Percentiles rank a stretch among this genome's conserved stretches.
Evolutionary conservation across 92 coral and sea anemone genomes (phyloP).

Genomic region (Paragorgia papillata): DNA sequence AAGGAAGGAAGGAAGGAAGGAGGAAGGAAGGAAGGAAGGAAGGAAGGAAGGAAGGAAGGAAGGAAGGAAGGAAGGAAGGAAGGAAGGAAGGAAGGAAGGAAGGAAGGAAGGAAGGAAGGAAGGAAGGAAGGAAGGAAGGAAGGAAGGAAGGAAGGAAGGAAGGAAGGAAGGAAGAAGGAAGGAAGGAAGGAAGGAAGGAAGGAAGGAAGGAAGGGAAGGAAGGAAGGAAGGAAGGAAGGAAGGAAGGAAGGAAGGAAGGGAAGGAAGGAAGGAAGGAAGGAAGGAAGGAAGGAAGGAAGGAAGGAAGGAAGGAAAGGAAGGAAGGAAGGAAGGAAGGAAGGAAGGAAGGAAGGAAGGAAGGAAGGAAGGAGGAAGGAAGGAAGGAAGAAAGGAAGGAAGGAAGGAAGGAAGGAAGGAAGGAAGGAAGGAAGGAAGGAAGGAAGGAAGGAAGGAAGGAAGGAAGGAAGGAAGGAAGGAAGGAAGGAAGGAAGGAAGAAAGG

Average conservation of each 20-base stretch:
- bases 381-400: background rate
- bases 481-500: background rate
- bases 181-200: background rate
- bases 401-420: no score
- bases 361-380: background rate
- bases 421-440: no score
- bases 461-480: slow-evolving; percentile 13
- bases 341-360: background rate
- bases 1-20: background rate
- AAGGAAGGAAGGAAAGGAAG: background rate
- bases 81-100: no score
- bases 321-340: background rate
- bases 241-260: background rate
- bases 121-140: background rate
- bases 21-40: slow-evolving; percentile 1
- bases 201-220: background rate
- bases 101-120: no score
- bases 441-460: slow-evolving; percentile 3
- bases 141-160: slow-evolving; percentile 20
- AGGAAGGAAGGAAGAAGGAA: background rate
- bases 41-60: background rate
- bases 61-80: background rate
- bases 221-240: background rate
- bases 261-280: background rate
- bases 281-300: background rate